These are phyloP conservation scores for Nemotelus pantherinus DNA, from an alignment of 2,888 invertebrate species.

Conservation along the genomic window DNA sequence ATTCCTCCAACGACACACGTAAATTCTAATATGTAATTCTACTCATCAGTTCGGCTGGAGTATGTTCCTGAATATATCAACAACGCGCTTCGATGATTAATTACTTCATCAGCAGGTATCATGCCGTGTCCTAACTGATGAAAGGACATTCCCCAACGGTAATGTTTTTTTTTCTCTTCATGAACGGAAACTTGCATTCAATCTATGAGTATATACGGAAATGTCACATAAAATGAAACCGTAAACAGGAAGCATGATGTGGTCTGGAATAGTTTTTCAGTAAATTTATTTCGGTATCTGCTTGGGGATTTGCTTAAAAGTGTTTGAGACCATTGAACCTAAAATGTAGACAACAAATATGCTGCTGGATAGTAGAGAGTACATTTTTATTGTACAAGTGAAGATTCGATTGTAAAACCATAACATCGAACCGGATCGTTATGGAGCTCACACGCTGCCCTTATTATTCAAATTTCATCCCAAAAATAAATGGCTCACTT, in stretches of 20 bases:
- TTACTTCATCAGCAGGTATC: slow-evolving; percentile 40
- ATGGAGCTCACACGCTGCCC: too few species aligned
- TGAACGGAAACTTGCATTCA: neutral
- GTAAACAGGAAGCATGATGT: neutral
- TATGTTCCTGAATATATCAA: slow-evolving; percentile 22
- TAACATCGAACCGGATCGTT: too few species aligned
- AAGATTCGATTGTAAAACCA: too few species aligned
- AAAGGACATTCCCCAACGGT: slow-evolving; percentile 2
- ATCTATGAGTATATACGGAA: neutral
- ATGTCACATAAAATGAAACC: neutral
- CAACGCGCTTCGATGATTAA: slow-evolving; percentile 33
- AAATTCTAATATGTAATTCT: slow-evolving; percentile 31
- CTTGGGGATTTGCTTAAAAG: too few species aligned
- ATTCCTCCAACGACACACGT: slow-evolving; percentile 30
- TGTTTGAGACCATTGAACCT: too few species aligned
- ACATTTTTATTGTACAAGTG: too few species aligned
- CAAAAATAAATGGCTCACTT: too few species aligned
- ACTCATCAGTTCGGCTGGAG: neutral
- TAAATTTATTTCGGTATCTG: too few species aligned
- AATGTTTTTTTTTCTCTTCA: neutral
- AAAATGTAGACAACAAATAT: too few species aligned
- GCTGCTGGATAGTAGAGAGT: too few species aligned
- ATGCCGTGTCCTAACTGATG: slow-evolving; percentile 32
- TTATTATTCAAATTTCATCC: too few species aligned
- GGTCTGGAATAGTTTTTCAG: too few species aligned